Evolutionary conservation across 2,888 invertebrate genomes (phyloP).

Genomic region (Lycocerus yunnanus): DNA sequence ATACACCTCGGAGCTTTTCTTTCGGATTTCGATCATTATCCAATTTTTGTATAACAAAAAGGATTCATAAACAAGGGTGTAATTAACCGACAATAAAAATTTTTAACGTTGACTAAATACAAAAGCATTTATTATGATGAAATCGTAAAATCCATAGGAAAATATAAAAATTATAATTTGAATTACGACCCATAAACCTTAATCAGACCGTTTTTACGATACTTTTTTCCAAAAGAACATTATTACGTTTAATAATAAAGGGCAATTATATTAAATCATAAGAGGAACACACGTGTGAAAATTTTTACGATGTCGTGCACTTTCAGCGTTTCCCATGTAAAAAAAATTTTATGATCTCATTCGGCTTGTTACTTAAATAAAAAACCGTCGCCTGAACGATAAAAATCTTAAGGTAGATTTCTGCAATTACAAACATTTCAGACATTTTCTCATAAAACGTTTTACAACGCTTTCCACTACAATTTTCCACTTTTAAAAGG

Average conservation of each 20-base stretch:
- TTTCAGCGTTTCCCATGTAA: slow-evolving; percentile 24
- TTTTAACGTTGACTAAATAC: not conserved
- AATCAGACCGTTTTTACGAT: not conserved
- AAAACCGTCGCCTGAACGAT: not conserved
- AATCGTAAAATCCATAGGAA: not conserved
- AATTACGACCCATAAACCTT: not conserved
- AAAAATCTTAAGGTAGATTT: not conserved
- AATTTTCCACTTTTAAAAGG: not conserved
- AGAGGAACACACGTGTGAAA: slow-evolving; percentile 27
- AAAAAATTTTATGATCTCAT: slow-evolving; percentile 9
- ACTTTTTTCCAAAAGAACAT: not conserved
- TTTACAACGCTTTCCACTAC: not conserved
- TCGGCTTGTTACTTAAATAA: not conserved
- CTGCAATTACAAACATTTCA: not conserved
- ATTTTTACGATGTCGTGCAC: slow-evolving; percentile 29
- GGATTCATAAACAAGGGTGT: not conserved
- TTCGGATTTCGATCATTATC: not conserved
- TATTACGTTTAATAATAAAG: slow-evolving; percentile 23
- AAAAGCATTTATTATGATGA: not conserved
- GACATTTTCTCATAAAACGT: not conserved
- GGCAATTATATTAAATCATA: slow-evolving; percentile 18
- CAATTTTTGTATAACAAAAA: not conserved
- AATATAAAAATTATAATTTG: not conserved
- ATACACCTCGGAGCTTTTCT: not conserved
- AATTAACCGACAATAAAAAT: not conserved